These are phyloP conservation scores for Tinamus guttatus DNA, from an alignment of 2,113 vertebrate genomes.

Conservation along the genomic window DNA sequence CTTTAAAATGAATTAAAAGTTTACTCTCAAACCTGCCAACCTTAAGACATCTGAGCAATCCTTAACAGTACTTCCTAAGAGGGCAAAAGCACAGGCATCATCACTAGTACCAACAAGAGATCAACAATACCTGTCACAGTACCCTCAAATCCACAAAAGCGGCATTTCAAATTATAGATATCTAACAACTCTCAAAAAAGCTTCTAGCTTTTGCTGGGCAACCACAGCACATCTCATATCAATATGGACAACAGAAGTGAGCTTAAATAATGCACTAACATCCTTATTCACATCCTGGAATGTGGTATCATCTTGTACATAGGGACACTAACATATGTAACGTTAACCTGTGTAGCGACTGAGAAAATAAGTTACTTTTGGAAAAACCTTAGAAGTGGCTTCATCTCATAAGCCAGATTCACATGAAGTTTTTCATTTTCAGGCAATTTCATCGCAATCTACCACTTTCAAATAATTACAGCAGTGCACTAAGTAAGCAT, in stretches of 20 bases:
- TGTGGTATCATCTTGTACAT: not conserved
- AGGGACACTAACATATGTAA: not conserved
- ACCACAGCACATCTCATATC: rapidly evolving
- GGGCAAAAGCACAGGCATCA: not conserved
- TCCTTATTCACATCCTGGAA: not conserved
- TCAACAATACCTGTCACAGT: not conserved
- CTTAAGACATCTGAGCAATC: not conserved
- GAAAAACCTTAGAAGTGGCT: not conserved
- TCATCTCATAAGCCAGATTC: constrained; percentile 71
- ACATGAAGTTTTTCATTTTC: constrained; percentile 21
- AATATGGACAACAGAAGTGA: rapidly evolving
- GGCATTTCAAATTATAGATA: not conserved
- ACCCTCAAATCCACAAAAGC: not conserved
- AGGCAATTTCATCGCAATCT: constrained; percentile 38
- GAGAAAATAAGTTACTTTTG: not conserved
- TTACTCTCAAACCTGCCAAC: not conserved
- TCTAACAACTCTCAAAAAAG: not conserved
- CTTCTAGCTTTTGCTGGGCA: not conserved
- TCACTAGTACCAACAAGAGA: not conserved
- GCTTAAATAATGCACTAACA: not conserved
- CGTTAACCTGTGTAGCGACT: not conserved
- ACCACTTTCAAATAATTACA: not conserved
- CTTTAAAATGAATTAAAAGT: too few relatives aligned
- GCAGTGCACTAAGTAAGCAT: not conserved
- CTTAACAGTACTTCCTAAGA: not conserved